Evolutionary conservation across 2,888 invertebrate species (phyloP).

Genomic region (Xylota sylvarum): DNA sequence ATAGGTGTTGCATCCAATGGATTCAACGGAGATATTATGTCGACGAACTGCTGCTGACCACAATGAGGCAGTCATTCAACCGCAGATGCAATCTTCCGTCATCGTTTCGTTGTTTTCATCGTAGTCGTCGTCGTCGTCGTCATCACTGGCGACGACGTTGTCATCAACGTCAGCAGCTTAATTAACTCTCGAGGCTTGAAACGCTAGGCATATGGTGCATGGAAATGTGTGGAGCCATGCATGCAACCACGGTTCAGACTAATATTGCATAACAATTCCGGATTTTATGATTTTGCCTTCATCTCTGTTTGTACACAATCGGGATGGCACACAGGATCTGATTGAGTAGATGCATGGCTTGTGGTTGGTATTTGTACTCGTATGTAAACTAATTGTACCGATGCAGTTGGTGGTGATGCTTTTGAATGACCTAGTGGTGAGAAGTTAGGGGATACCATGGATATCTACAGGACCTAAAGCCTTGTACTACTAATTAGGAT

Average conservation of each 20-base stretch:
- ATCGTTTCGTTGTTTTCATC: background rate
- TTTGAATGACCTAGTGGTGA: background rate
- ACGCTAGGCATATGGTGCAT: background rate
- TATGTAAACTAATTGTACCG: background rate
- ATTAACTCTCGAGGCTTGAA: slow-evolving; percentile 1
- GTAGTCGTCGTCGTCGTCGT: slow-evolving; percentile 8
- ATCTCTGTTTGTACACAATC: background rate
- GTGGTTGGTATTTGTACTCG: background rate
- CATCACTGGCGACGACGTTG: slow-evolving; percentile 3
- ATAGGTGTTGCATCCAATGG: slow-evolving; percentile 40
- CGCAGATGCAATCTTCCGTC: slow-evolving; percentile 58
- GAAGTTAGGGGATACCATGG: background rate
- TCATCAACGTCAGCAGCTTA: slow-evolving; percentile 23
- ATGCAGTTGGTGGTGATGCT: background rate
- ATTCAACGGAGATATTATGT: slow-evolving; percentile 37
- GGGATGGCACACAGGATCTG: background rate
- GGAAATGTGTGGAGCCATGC: slow-evolving; percentile 22
- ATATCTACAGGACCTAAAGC: too few species aligned
- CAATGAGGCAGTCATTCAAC: slow-evolving; percentile 42
- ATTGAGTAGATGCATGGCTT: background rate
- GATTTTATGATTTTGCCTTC: slow-evolving; percentile 1
- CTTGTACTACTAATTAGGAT: too few species aligned
- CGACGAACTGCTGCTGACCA: slow-evolving; percentile 53
- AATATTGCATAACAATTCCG: slow-evolving; percentile 32
- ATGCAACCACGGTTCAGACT: slow-evolving; percentile 46